Conservation (phyloP, 2,888 invertebrate genomes). For the Sylvicola cinctus region DNA sequence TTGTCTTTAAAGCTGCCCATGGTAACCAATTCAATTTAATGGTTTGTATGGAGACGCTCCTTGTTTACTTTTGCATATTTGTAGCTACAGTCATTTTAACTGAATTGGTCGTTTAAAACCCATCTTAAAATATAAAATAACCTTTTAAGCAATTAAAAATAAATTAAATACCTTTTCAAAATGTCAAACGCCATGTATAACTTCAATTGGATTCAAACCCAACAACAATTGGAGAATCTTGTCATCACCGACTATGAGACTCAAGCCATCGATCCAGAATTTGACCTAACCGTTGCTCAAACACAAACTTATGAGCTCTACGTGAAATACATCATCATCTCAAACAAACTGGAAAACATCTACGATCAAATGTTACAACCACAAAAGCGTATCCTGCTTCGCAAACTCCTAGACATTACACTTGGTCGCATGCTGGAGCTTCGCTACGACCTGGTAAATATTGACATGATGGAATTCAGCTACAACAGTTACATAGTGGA, state of each 20-base stretch:
- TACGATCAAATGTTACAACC: constrained; percentile 87
- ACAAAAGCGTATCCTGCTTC: constrained; percentile 66
- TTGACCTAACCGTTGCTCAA: constrained; percentile 38
- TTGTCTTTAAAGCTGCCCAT: too few relatives aligned
- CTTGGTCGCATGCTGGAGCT: constrained; percentile 72
- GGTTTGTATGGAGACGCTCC: too few relatives aligned
- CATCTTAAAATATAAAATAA: too few relatives aligned
- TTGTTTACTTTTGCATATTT: too few relatives aligned
- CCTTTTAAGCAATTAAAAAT: too few relatives aligned
- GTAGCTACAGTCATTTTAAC: too few relatives aligned
- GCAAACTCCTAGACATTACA: constrained; percentile 46
- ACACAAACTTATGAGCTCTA: constrained; percentile 48
- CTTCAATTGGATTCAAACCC: constrained; percentile 41
- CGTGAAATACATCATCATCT: constrained; percentile 57
- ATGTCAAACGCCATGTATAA: constrained; percentile 64
- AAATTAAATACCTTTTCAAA: too few relatives aligned
- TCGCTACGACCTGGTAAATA: constrained; percentile 69
- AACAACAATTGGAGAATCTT: constrained; percentile 25
- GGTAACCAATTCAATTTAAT: too few relatives aligned
- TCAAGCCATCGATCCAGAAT: constrained; percentile 34
- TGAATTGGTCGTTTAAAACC: too few relatives aligned
- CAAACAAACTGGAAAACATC: constrained; percentile 53
- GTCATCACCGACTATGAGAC: constrained; percentile 31
- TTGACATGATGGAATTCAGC: constrained; percentile 68
- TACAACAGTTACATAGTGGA: constrained; percentile 66